These are phyloP conservation scores for Galeopsomyia nigrocyanea DNA, from an alignment of 2,888 invertebrate species.

Conservation along the genomic window DNA sequence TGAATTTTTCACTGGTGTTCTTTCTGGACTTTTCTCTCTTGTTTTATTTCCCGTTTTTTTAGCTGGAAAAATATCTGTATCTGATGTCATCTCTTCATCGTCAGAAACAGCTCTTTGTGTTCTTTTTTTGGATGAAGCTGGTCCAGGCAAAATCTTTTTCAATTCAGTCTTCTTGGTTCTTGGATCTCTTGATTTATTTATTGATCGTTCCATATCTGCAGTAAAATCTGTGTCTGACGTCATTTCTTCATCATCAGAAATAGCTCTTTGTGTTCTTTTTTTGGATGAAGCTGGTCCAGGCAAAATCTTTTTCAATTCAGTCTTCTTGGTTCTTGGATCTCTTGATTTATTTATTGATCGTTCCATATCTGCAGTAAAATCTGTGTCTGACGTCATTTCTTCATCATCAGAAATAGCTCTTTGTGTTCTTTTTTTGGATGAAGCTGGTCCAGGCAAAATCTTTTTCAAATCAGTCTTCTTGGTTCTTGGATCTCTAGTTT, in stretches of 20 bases:
- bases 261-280: background rate
- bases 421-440: constrained; percentile 3
- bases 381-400: background rate
- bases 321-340: constrained; percentile 1
- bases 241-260: background rate
- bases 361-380: background rate
- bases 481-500: background rate
- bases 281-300: background rate
- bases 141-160: background rate
- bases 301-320: background rate
- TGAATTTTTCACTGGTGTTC: background rate
- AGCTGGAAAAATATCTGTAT: background rate
- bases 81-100: background rate
- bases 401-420: background rate
- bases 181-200: constrained; percentile 5
- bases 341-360: background rate
- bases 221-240: background rate
- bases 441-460: background rate
- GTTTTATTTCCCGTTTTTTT: background rate
- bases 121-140: constrained; percentile 13
- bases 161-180: background rate
- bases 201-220: background rate
- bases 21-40: constrained; percentile 7
- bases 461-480: constrained; percentile 2
- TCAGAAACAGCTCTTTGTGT: background rate